Percentiles rank a stretch among this genome's conserved stretches.
These are phyloP conservation scores for Sternarchorhynchus goeldii DNA, from an alignment of 2,797 vertebrate species.

Conservation along the genomic window DNA sequence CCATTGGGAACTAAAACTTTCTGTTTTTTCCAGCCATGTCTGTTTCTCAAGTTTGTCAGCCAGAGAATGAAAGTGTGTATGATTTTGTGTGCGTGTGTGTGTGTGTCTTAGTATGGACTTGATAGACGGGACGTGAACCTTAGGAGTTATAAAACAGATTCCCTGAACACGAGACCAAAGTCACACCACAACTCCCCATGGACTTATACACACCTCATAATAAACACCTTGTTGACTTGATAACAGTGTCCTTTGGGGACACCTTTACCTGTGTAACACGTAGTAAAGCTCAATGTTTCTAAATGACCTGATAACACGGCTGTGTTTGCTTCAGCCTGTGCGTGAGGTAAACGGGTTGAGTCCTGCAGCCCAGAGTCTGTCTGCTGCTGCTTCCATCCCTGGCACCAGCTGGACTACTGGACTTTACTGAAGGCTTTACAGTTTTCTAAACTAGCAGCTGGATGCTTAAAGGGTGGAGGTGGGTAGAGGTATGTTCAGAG, in stretches of 20 bases:
- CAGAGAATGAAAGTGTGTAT: constrained; percentile 7
- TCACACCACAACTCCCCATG: background rate
- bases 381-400: too few relatives aligned
- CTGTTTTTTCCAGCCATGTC: background rate
- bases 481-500: too few relatives aligned
- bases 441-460: too few relatives aligned
- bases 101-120: constrained; percentile 33
- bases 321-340: too few relatives aligned
- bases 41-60: constrained; percentile 4
- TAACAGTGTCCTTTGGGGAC: background rate
- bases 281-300: too few relatives aligned
- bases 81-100: constrained; percentile 16
- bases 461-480: too few relatives aligned
- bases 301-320: too few relatives aligned
- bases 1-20: constrained; percentile 39
- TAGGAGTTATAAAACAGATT: constrained; percentile 18
- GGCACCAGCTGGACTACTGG: too few relatives aligned
- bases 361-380: too few relatives aligned
- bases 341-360: too few relatives aligned
- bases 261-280: background rate
- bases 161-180: background rate
- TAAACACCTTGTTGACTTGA: background rate
- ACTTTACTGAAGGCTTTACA: too few relatives aligned
- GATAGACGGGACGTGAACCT: constrained; percentile 21
- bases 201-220: background rate